Conservation (phyloP, 1,140 invertebrate species). For the Drosophila dunni region DNA sequence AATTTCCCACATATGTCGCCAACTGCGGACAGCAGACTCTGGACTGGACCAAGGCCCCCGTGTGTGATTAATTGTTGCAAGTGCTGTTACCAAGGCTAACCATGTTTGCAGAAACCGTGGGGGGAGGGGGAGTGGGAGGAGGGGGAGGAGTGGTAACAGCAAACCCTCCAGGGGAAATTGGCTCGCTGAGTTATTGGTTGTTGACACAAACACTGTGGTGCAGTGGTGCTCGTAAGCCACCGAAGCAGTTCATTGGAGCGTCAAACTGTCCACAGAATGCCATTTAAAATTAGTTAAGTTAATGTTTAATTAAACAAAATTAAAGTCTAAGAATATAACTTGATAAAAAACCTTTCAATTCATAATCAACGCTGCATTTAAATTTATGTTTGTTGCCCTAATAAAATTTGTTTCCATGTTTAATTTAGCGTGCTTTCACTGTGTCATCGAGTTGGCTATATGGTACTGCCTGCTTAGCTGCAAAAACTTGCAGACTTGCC, state of each 20-base stretch:
- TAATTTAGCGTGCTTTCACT: no score
- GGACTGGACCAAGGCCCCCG: conserved; percentile 40
- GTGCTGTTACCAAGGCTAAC: conserved; percentile 31
- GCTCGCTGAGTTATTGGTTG: conserved; percentile 60
- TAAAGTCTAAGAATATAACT: no score
- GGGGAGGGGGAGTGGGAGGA: no score
- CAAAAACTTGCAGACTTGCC: conserved; percentile 33
- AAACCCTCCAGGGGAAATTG: neutral
- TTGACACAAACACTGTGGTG: conserved; percentile 62
- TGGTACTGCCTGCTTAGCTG: neutral
- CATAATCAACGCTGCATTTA: no score
- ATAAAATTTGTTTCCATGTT: neutral
- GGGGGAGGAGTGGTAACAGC: no score
- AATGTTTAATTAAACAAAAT: neutral
- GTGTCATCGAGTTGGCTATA: neutral
- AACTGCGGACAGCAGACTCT: conserved; percentile 39
- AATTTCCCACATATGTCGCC: conserved; percentile 79
- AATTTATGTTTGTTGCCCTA: neutral
- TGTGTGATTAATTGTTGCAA: conserved; percentile 74
- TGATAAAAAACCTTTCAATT: no score
- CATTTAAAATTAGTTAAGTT: neutral
- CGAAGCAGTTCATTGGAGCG: conserved; percentile 12
- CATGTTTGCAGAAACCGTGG: neutral
- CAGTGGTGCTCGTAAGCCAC: conserved; percentile 62
- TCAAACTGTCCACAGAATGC: neutral